phyloP scores from a whole-genome alignment of 2,888 invertebrate species.

The Trissolcus japonicus region DNA sequence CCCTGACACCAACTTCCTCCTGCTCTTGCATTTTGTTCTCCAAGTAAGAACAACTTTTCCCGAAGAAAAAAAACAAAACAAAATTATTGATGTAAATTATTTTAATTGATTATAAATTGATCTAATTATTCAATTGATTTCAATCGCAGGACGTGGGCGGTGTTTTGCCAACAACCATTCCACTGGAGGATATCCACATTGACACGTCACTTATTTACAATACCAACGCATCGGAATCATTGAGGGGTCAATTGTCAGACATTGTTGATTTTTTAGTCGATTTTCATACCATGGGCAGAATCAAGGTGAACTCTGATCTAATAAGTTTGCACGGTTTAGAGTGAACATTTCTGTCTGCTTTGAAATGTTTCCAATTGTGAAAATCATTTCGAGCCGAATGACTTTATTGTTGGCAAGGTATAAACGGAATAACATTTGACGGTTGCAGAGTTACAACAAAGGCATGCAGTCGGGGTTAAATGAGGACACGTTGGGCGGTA shows the following conservation, averaged over 20 bases:
- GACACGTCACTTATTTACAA: constrained; percentile 79
- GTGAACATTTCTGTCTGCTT: too few species aligned
- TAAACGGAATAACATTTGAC: constrained; percentile 14
- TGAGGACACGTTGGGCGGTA: constrained; percentile 97
- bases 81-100: background rate
- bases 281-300: constrained; percentile 96
- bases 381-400: too few species aligned
- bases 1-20: constrained; percentile 95
- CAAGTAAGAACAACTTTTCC: constrained; percentile 79
- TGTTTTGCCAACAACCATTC: constrained; percentile 86
- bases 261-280: constrained; percentile 96
- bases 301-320: constrained; percentile 84
- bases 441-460: constrained; percentile 82
- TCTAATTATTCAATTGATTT: constrained; percentile 3
- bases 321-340: too few species aligned
- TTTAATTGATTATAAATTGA: background rate
- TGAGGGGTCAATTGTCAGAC: constrained; percentile 93
- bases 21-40: constrained; percentile 90
- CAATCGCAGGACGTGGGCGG: constrained; percentile 88
- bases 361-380: too few species aligned
- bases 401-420: constrained; percentile 2
- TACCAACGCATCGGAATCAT: constrained; percentile 95
- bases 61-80: background rate
- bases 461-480: constrained; percentile 86
- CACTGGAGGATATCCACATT: constrained; percentile 78